Percentiles rank a stretch among this genome's conserved stretches.
Evolutionary conservation across 64 coral and sea anemone genomes (phyloP).

Genomic region (Orbicella faveolata): DNA sequence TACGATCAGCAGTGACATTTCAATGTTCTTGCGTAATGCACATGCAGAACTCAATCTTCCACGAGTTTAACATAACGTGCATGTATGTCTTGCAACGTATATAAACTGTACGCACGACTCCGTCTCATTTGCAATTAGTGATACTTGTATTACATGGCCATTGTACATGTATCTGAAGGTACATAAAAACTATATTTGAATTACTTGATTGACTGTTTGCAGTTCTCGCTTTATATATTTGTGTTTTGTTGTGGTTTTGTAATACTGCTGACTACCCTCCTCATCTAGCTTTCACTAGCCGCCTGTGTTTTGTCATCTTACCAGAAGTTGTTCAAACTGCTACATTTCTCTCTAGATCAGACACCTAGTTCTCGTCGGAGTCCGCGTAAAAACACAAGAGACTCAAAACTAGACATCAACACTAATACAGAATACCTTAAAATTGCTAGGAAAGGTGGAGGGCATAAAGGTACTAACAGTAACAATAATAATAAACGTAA

Average conservation of each 20-base stretch:
- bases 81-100: too few species aligned
- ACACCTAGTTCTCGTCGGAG: background rate
- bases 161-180: too few species aligned
- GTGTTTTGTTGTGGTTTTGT: too few species aligned
- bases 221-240: too few species aligned
- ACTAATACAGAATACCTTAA: conserved; percentile 15
- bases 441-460: conserved; percentile 50
- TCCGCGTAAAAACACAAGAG: conserved; percentile 8
- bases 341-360: conserved; percentile 9
- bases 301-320: background rate
- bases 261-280: background rate
- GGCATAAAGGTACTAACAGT: conserved; percentile 42
- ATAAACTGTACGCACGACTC: too few species aligned
- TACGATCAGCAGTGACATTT: background rate
- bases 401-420: conserved; percentile 27
- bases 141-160: too few species aligned
- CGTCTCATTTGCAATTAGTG: too few species aligned
- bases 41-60: background rate
- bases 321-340: background rate
- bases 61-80: too few species aligned
- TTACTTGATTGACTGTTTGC: too few species aligned
- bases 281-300: background rate
- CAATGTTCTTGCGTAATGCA: background rate
- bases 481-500: background rate
- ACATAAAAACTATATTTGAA: too few species aligned